Percentiles rank a stretch among this genome's conserved stretches.
These are phyloP conservation scores for Otolemur garnettii DNA, from an alignment of 2,113 vertebrate species.

Conservation along the genomic window DNA sequence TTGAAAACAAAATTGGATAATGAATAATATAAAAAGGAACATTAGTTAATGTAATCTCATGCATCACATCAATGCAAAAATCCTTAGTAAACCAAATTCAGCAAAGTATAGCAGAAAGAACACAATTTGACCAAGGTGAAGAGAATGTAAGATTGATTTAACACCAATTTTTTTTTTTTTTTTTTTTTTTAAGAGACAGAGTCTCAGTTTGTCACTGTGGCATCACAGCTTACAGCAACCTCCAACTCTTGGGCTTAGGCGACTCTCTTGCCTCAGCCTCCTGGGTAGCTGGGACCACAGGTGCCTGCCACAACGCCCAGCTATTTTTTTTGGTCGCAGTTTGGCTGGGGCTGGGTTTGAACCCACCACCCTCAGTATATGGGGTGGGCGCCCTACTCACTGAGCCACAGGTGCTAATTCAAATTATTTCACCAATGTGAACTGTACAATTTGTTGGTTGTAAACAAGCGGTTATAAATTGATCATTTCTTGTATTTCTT, in stretches of 20 bases:
- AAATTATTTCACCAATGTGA: background rate
- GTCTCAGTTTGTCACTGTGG: no score
- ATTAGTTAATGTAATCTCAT: background rate
- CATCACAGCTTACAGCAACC: no score
- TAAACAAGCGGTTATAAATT: background rate
- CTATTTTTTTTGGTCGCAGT: no score
- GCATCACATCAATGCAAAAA: background rate
- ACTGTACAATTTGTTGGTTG: background rate
- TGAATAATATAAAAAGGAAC: background rate
- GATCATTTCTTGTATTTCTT: conserved; percentile 30
- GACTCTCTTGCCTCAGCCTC: no score
- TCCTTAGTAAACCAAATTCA: background rate
- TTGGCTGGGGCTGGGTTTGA: no score
- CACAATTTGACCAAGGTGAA: background rate
- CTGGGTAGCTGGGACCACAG: no score
- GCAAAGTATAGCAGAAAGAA: background rate
- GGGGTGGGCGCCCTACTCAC: no score
- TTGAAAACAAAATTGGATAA: background rate
- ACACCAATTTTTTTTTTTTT: no score
- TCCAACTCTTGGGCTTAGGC: no score
- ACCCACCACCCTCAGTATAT: no score
- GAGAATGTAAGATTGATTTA: background rate
- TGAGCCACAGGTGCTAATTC: background rate
- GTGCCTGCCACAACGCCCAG: no score
- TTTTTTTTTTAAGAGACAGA: no score